Base-by-base conservation (phyloP, 2,797 vertebrate species). In the Caiman crocodilus region DNA sequence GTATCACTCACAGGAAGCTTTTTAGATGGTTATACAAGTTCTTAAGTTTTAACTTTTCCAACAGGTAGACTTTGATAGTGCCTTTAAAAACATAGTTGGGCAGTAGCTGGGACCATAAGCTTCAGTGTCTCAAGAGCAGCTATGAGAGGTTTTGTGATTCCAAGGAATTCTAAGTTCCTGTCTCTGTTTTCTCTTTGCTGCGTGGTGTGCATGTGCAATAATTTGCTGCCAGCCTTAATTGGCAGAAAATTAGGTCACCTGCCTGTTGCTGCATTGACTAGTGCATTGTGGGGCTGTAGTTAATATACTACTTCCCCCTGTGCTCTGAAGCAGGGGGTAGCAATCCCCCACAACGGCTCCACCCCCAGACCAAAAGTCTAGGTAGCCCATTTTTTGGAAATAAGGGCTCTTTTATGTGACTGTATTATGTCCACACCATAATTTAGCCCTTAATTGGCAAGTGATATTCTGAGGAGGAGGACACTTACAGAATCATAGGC, bases 1-100 rank as follows among this genome's bases (percentile, higher is more conserved):
- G 35, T 10, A 0, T 74, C 63, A 11, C 88, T 95, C 88, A 63
- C 15, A 76, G 94, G 81, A 89, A 65, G 58, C 90, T 85, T 90
- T 50, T 50, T 50, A 50, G 42, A 50, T 50, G 42, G 42, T 50
- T 50, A 50, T 50, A 50, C 10, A 50, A 57, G 7, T 64, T 86
- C 76, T 87, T 7, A 1, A 60, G 9, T 6, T 50, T 73, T 26
- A 10, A 7, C 71, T 75, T 82, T 30, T 0, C 4, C 79, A 90
- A 35, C 26, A 77, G 42, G 35, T 60, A 14, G 3, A 58, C 17
- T 74, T 63, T 85, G 56, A 73, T 82, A 0, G 0, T 78, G 25
- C 26, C 50, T 91, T 79, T 78, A 78, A 78, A 92, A 58, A 84
- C 20, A 3, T 7, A 14, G 17, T 57, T 71, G 21, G 17, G 55